Conservation (phyloP, 1,140 invertebrate genomes). For the Asbolus verrucosus region DNA sequence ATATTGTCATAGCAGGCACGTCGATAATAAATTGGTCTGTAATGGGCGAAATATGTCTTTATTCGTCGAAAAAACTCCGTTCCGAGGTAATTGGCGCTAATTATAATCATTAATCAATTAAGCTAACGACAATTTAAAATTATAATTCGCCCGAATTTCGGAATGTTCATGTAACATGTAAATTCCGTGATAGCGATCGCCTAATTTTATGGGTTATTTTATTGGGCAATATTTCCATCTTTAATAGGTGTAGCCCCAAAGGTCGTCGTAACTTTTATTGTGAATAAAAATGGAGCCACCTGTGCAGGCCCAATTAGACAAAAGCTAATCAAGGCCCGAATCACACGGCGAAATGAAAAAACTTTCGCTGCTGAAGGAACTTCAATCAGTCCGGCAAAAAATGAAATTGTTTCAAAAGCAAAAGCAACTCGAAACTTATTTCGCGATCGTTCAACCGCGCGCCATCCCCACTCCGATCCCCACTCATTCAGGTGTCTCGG, state of each 20-base stretch:
- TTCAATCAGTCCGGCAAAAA: constrained; percentile 51
- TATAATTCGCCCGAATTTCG: too few relatives aligned
- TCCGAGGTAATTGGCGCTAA: neutral
- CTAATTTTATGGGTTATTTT: constrained; percentile 32
- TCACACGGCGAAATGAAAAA: constrained; percentile 46
- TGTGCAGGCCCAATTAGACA: neutral
- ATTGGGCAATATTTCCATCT: constrained; percentile 28
- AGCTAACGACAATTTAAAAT: too few relatives aligned
- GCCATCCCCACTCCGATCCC: constrained; percentile 56
- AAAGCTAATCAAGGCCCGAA: neutral
- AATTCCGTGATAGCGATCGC: constrained; percentile 14
- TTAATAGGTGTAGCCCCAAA: constrained; percentile 31
- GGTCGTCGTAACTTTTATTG: constrained; percentile 31
- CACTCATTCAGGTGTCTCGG: constrained; percentile 58
- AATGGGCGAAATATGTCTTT: too few relatives aligned
- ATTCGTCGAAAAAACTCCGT: too few relatives aligned
- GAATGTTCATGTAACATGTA: constrained; percentile 2
- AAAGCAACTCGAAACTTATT: constrained; percentile 61
- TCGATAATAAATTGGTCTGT: too few relatives aligned
- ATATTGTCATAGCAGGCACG: too few relatives aligned
- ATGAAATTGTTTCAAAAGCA: constrained; percentile 61
- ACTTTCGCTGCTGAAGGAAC: constrained; percentile 21
- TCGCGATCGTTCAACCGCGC: constrained; percentile 62
- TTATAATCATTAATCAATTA: too few relatives aligned
- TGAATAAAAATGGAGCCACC: constrained; percentile 37